Percentiles rank a stretch among this genome's conserved stretches.
phyloP scores from a whole-genome alignment of 2,888 invertebrate genomes.

The Acronicta leporina region DNA sequence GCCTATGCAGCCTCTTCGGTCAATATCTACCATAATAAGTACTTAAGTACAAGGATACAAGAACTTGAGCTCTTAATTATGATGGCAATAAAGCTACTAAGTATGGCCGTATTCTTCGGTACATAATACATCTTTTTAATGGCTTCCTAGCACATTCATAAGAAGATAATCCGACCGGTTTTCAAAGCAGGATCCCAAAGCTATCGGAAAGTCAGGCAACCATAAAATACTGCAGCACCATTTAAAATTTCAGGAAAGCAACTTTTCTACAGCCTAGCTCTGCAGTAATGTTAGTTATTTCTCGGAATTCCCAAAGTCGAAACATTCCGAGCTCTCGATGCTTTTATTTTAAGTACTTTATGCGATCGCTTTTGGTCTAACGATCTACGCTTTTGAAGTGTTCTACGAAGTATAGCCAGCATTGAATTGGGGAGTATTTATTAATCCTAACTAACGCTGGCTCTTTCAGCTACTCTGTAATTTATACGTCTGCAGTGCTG shows the following conservation, averaged over 20 bases:
- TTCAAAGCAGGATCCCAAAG: background rate
- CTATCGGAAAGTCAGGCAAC: background rate
- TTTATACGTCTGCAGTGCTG: conserved; percentile 47
- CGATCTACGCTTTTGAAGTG: conserved; percentile 38
- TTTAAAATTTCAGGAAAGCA: conserved; percentile 20
- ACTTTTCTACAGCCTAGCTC: background rate
- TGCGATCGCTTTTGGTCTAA: conserved; percentile 29
- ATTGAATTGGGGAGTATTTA: conserved; percentile 42
- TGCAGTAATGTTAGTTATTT: conserved; percentile 16
- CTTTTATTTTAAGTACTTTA: conserved; percentile 41
- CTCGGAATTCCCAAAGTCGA: conserved; percentile 12
- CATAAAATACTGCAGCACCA: conserved; percentile 6
- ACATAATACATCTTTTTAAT: background rate
- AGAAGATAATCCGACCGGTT: background rate
- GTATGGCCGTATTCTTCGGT: background rate
- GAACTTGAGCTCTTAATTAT: no score
- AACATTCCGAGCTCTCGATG: conserved; percentile 30
- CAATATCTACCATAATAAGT: no score
- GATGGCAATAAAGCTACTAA: no score
- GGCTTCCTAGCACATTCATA: background rate
- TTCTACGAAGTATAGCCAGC: conserved; percentile 15
- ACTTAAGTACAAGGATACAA: no score
- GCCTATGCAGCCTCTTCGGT: no score
- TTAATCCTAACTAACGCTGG: conserved; percentile 44
- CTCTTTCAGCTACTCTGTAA: conserved; percentile 20